Evolutionary conservation across 2,113 vertebrate species (phyloP), one percentile per base, ranked within the genome.

Genomic region (Zeus faber): DNA sequence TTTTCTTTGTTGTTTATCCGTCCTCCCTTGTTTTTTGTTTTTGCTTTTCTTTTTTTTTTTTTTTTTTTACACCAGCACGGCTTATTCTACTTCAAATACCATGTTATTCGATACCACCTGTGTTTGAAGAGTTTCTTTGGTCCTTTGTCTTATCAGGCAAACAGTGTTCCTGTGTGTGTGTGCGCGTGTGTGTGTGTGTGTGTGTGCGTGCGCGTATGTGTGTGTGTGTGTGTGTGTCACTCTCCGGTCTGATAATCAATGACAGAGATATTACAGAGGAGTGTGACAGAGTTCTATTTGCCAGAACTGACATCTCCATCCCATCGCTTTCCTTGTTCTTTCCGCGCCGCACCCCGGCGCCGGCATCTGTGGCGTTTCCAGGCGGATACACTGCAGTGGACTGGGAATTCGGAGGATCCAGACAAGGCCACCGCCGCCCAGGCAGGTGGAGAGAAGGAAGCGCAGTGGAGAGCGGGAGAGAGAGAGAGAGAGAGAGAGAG

Each of bases 301-400:
- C 84, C 85, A 87, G 84, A 86, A 86, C 83, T 81, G 81, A 90
- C 81, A 80, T 89, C 88, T 90, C 89, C 79, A 90, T 90, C 81
- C 82, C 51, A 69, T 81, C 75, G 58, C 58, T 76, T 84, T 72
- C 16, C 67, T 74, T 68, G 59, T 78, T 62, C n/a, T n/a, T n/a
- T 70, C 70, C 67, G 64, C 67, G 76, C 74, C 65, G 73, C 77
- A 77, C 74, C 76, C n/a, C 72, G 77, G 70, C 53, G 74, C 76
- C 72, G 76, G 84, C 86, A 88, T 90, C 87, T 85, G 87, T 65
- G 79, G 67, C 67, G 86, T 90, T 90, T 90, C 87, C 88, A 85
- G 76, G 77, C 82, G 82, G 82, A 81, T 89, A 85, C 86, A 71
- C 87, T 62, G 76, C 78, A 80, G 84, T 71, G 82, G 71, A 74